Percentiles rank a stretch among this genome's conserved stretches.
These are phyloP conservation scores for Drosophila flavopinicola DNA, from an alignment of 2,888 invertebrate species.

Conservation along the genomic window DNA sequence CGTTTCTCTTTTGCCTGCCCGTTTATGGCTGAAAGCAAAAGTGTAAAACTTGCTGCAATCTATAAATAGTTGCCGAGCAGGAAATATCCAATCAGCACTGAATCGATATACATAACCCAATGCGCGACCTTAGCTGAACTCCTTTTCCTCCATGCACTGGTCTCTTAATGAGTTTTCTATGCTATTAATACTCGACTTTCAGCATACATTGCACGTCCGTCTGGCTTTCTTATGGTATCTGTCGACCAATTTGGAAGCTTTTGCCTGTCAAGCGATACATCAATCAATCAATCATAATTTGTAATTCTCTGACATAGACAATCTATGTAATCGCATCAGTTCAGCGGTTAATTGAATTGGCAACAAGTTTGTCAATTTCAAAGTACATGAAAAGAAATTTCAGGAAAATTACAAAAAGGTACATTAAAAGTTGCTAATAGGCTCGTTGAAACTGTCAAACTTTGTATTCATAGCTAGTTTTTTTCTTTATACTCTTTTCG, in stretches of 20 bases:
- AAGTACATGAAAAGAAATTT: neutral
- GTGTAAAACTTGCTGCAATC: slow-evolving; percentile 43
- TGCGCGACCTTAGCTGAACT: slow-evolving; percentile 18
- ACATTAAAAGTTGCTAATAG: neutral
- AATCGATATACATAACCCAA: slow-evolving; percentile 8
- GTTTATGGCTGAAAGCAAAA: slow-evolving; percentile 53
- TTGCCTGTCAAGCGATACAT: slow-evolving; percentile 4
- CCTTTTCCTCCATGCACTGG: neutral
- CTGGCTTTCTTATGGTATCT: slow-evolving; percentile 6
- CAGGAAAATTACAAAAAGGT: neutral
- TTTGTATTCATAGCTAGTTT: neutral
- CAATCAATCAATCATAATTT: slow-evolving; percentile 35
- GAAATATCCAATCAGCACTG: slow-evolving; percentile 33
- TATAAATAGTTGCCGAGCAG: slow-evolving; percentile 51
- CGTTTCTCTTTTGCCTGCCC: slow-evolving; percentile 8
- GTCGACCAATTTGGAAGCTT: neutral
- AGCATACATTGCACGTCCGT: slow-evolving; percentile 4
- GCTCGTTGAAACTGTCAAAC: neutral
- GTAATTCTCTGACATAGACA: slow-evolving; percentile 1
- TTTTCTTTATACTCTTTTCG: neutral
- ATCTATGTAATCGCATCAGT: neutral
- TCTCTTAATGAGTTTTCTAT: slow-evolving; percentile 29
- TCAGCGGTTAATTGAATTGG: slow-evolving; percentile 12
- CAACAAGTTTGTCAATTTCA: slow-evolving; percentile 6
- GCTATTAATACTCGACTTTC: slow-evolving; percentile 27